Evolutionary conservation across 2,888 invertebrate genomes (phyloP).

Genomic region (Oegoconia quadripuncta): DNA sequence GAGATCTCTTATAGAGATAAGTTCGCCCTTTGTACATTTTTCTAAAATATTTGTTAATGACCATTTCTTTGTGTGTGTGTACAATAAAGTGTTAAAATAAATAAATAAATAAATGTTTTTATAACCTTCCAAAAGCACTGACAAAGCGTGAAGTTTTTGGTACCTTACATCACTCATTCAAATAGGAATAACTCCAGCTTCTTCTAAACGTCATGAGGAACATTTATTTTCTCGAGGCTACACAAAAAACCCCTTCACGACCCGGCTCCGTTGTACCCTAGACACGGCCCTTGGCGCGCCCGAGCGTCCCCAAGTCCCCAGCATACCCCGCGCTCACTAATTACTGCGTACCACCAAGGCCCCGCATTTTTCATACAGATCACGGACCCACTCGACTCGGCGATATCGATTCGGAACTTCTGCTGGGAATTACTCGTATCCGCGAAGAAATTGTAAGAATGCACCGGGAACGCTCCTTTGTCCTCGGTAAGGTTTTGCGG

Average conservation of each 20-base stretch:
- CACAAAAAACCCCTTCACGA: slow-evolving; percentile 12
- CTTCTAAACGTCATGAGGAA: neutral
- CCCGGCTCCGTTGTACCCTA: slow-evolving; percentile 8
- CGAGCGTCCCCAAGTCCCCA: slow-evolving; percentile 17
- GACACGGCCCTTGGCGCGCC: slow-evolving; percentile 16
- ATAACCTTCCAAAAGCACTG: too few relatives aligned
- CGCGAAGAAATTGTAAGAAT: slow-evolving; percentile 15
- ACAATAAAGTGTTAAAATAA: too few relatives aligned
- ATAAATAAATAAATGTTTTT: too few relatives aligned
- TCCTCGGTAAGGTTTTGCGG: neutral
- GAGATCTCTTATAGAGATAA: too few relatives aligned
- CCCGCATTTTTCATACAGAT: slow-evolving; percentile 66
- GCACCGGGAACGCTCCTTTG: slow-evolving; percentile 5
- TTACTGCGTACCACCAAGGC: slow-evolving; percentile 52
- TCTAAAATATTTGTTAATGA: too few relatives aligned
- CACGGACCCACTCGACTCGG: slow-evolving; percentile 54
- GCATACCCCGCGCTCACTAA: slow-evolving; percentile 44
- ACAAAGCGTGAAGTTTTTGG: too few relatives aligned
- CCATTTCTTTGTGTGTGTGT: too few relatives aligned
- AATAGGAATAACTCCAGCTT: neutral
- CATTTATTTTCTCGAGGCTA: neutral
- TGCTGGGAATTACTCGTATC: slow-evolving; percentile 41
- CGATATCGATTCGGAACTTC: slow-evolving; percentile 58
- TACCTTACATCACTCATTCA: too few relatives aligned
- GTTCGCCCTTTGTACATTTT: too few relatives aligned